Base-by-base conservation (phyloP, 2,888 invertebrate genomes). In the Rotaria magnacalcarata region DNA sequence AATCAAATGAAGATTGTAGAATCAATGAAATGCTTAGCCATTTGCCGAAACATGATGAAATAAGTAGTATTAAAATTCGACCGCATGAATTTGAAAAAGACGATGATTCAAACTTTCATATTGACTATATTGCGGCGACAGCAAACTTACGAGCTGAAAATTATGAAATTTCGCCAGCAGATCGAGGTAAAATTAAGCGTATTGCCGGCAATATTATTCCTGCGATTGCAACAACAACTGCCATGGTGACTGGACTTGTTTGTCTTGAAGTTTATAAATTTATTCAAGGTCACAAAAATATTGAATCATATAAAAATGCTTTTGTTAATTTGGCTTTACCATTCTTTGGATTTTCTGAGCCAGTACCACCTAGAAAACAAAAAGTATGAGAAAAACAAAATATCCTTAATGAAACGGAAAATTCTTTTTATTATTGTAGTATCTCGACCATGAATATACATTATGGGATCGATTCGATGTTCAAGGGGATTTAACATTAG, bases 131-230 rank as follows among this genome's bases (percentile, higher is more conserved):
- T 89, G 97, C 97, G 0, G 97, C 98, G 2, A 94, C 96, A 0
- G 97, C 97, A 1, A 99, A 99, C 92, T 93, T 97, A 34, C 94
- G 99, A 88, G 99, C 99, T 4, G 94, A 95, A 84, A 99, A 99
- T 92, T 99, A 99, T 92, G 95, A 94, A 91, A 99, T 99, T 89
- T 93, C 95, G 10, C 94, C 94, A 24, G 98, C 98, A 0, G 98
- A 99, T 92, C 93, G 96, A 84, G 96, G 96, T 91, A 96, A 96
- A 91, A 92, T 92, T 87, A 95, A 95, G 90, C 91, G 94, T 87
- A 98, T 99, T 90, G 98, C 98, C 85, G 98, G 98, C 85, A 96
- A 97, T 92, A 99, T 99, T 90, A 99, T 99, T 89, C 99, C 99
- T 0, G 99, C 99, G 7, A 98, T 99, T 88, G 99, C 99, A 11